Base-by-base conservation (phyloP, 2,888 invertebrate genomes). In the Synanthedon myopaeformis region DNA sequence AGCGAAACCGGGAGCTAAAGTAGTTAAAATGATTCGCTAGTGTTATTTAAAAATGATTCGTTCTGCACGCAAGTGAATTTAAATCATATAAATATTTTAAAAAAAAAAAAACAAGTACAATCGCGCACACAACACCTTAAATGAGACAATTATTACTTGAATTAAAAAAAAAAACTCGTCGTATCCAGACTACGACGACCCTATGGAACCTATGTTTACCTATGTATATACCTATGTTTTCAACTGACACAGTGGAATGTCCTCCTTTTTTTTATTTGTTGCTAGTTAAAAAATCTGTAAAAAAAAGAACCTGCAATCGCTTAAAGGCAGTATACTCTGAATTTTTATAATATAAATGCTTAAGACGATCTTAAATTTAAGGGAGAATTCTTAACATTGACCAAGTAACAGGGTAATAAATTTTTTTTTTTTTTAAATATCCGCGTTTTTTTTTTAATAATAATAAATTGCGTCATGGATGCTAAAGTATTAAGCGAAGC, bases 211-310 rank as follows among this genome's bases (percentile, higher is more conserved):
- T 45, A 45, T n/a, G 13, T 45, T 45, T 45, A 13, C 42, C 12
- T 42, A n/a, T 42, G 42, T 42, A 42, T 42, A 42, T n/a, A 42
- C 23, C 5, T 35, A 35, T 3, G 35, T 13, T 45, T 45, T 45
- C 14, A 45, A 45, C 45, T 45, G 45, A 45, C 13, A 42, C n/a
- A 35, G 35, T 84, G 84, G 84, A 84, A 84, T 84, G 84, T 84
- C 78, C 79, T 65, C 74, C 57, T 56, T 45, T 45, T 45, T n/a
- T 42, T 42, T n/a, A 12, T 5, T 23, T 35, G 35, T 35, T 35
- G 35, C 35, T 6, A 35, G 23, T 35, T 35, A 8, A 35, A n/a
- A 35, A 35, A 35, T 10, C 10, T 35, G 35, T 35, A 23, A 10
- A 35, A 23, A 35, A 35, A 35, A 35, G 10, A 35, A 6, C 28